Evolutionary conservation across 2,797 vertebrate genomes (phyloP).

Genomic region (Bucorvus abyssinicus): DNA sequence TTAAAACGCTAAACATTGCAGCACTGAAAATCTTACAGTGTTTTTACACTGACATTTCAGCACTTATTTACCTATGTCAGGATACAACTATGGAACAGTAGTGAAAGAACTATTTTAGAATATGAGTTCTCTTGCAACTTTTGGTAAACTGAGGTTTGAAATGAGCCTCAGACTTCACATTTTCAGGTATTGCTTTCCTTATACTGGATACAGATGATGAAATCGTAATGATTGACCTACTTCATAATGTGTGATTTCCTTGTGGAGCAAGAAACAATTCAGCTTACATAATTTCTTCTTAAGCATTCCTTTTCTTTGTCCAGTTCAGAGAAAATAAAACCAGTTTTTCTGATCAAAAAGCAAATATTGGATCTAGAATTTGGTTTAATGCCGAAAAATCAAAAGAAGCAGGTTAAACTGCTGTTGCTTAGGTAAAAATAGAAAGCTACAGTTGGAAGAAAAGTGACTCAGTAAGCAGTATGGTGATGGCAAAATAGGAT

Average conservation of each 20-base stretch:
- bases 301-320: not conserved
- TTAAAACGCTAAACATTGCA: not conserved
- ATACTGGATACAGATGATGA: not conserved
- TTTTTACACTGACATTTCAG: not conserved
- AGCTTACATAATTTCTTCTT: not conserved
- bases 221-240: not conserved
- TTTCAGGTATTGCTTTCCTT: not conserved
- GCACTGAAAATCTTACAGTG: not conserved
- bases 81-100: not conserved
- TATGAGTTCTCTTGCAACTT: not conserved
- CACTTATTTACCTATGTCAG: not conserved
- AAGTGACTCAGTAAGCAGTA: conserved; percentile 51
- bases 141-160: not conserved
- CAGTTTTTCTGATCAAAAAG: not conserved
- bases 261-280: not conserved
- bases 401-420: not conserved
- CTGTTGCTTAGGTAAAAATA: conserved; percentile 54
- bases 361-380: not conserved
- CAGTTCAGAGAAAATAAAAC: not conserved
- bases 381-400: not conserved
- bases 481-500: conserved; percentile 57
- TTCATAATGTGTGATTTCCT: not conserved
- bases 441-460: conserved; percentile 46
- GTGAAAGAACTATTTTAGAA: not conserved
- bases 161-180: not conserved